Evolutionary conservation across 1,140 invertebrate species (phyloP).

Genomic region (Apis mellifera): Amel_HAv3.1 CM009940.2:10939501-10940000

Average conservation of each 20-base stretch:
- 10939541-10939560: too few species aligned
- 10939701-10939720: constrained; percentile 76
- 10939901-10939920: constrained; percentile 21
- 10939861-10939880: constrained; percentile 58
- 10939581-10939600: too few species aligned
- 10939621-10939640: not conserved
- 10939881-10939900: constrained; percentile 53
- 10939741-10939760: constrained; percentile 80
- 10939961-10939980: constrained; percentile 78
- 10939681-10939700: constrained; percentile 79
- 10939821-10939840: constrained; percentile 27
- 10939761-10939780: constrained; percentile 77
- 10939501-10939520: not conserved
- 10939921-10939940: constrained; percentile 48
- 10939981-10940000: constrained; percentile 76
- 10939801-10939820: too few species aligned
- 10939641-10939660: not conserved
- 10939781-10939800: constrained; percentile 58
- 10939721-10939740: constrained; percentile 81
- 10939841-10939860: constrained; percentile 14
- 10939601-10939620: not conserved
- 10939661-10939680: constrained; percentile 41
- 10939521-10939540: too few species aligned
- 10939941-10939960: constrained; percentile 66
- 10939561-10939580: too few species aligned